Percentiles rank a stretch among this genome's conserved stretches.
Evolutionary conservation across 2,113 vertebrate genomes (phyloP).

Genomic region (Corythoichthys haematopterus): DNA sequence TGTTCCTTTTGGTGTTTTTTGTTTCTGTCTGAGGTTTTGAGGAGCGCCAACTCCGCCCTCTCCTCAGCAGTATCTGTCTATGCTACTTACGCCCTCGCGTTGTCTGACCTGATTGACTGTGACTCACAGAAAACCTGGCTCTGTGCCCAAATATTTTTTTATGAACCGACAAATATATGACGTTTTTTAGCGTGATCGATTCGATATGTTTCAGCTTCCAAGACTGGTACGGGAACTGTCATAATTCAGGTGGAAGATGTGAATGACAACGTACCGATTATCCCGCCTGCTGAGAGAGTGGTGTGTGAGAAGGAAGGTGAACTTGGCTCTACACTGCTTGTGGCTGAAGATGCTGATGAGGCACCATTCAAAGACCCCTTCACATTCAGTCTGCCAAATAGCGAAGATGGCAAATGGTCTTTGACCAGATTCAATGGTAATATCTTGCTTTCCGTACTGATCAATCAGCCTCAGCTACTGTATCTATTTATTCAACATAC

Average conservation of each 20-base stretch:
- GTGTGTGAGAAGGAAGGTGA: constrained; percentile 70
- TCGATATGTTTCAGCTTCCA: constrained; percentile 65
- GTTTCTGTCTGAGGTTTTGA: not conserved
- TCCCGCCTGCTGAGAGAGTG: constrained; percentile 30
- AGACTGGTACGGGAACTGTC: constrained; percentile 80
- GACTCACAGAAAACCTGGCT: constrained; percentile 19
- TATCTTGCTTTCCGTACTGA: constrained; percentile 1
- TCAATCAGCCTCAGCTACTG: not conserved
- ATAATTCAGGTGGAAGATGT: constrained; percentile 73
- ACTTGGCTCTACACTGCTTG: constrained; percentile 54
- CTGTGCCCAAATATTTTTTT: not conserved
- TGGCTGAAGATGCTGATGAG: constrained; percentile 71
- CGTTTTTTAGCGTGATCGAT: too few species aligned
- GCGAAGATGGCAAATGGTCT: constrained; percentile 66
- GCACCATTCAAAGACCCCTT: constrained; percentile 73
- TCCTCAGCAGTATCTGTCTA: constrained; percentile 24
- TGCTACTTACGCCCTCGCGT: not conserved
- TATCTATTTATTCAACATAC: not conserved
- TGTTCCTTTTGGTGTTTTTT: not conserved
- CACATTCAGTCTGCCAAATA: constrained; percentile 53
- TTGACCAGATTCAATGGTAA: constrained; percentile 69
- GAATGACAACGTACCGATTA: constrained; percentile 76
- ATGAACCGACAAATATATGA: not conserved
- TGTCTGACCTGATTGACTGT: constrained; percentile 5
- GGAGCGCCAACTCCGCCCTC: constrained; percentile 13